Percentiles rank a stretch among this genome's conserved stretches.
Conservation (phyloP, 92 coral and sea anemone genomes). For the Siderastrea radians region DNA sequence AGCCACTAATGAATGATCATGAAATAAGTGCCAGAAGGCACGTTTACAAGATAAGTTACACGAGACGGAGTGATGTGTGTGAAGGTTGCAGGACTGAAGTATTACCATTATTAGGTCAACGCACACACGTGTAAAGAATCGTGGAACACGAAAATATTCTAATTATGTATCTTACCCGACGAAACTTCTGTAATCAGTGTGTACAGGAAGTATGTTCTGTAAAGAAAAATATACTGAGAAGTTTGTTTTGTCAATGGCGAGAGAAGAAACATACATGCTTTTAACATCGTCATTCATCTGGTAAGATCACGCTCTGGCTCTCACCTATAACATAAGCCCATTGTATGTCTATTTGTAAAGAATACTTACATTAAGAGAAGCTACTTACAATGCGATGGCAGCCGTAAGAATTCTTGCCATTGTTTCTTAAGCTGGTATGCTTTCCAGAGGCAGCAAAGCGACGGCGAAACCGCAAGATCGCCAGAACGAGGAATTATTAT, state of each 20-base stretch:
- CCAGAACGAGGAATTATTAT: not conserved
- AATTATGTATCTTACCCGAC: conserved; percentile 19
- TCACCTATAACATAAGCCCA: not conserved
- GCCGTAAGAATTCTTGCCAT: conserved; percentile 18
- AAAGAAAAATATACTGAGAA: not conserved
- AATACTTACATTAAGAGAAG: not conserved
- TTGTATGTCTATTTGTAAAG: conserved; percentile 6
- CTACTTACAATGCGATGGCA: conserved; percentile 29
- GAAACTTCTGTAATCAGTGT: not conserved
- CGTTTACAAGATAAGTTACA: not conserved
- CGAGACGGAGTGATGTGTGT: not conserved
- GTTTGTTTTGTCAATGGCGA: not conserved
- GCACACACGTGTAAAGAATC: not conserved
- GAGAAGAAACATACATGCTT: not conserved
- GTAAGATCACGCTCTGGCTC: not conserved
- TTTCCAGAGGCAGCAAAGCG: not conserved
- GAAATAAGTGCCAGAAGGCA: not conserved
- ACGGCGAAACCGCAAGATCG: conserved; percentile 6
- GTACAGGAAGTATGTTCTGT: conserved; percentile 7
- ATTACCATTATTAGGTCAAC: not conserved
- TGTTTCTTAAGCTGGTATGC: not conserved
- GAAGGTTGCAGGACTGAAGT: not conserved
- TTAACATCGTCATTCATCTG: not conserved
- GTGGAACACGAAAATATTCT: not conserved
- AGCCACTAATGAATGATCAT: not conserved